These are phyloP conservation scores for Sepiola atlantica DNA, from an alignment of 2,888 invertebrate species.

Conservation along the genomic window DNA sequence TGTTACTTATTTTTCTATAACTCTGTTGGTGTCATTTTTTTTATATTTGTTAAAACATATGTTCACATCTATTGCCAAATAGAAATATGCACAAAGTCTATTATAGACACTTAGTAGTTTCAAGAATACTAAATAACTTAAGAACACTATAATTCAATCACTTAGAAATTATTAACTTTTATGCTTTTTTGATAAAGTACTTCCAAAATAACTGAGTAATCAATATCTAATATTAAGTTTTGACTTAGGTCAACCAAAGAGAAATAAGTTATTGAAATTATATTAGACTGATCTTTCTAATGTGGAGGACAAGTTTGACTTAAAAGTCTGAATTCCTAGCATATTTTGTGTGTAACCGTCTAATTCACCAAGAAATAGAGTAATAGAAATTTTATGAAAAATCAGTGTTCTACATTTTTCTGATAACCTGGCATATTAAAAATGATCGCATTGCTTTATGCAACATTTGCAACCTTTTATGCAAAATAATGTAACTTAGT, in stretches of 20 bases:
- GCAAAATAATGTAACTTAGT: too few relatives aligned
- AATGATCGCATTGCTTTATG: background rate
- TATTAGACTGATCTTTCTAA: background rate
- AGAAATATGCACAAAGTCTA: too few relatives aligned
- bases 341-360: background rate
- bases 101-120: too few relatives aligned
- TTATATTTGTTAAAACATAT: too few relatives aligned
- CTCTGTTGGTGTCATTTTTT: too few relatives aligned
- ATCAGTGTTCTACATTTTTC: background rate
- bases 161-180: too few relatives aligned
- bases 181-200: too few relatives aligned
- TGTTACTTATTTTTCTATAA: too few relatives aligned
- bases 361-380: background rate
- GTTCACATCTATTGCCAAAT: too few relatives aligned
- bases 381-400: background rate
- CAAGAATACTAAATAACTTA: too few relatives aligned
- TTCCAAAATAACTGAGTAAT: background rate
- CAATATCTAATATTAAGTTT: background rate
- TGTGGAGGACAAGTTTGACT: background rate
- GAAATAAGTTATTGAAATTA: background rate
- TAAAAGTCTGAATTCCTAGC: background rate
- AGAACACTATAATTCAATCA: too few relatives aligned
- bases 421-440: background rate
- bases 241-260: background rate
- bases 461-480: too few relatives aligned